Base-by-base conservation (phyloP, 2,797 vertebrate genomes). In the Martes flavigula region DNA sequence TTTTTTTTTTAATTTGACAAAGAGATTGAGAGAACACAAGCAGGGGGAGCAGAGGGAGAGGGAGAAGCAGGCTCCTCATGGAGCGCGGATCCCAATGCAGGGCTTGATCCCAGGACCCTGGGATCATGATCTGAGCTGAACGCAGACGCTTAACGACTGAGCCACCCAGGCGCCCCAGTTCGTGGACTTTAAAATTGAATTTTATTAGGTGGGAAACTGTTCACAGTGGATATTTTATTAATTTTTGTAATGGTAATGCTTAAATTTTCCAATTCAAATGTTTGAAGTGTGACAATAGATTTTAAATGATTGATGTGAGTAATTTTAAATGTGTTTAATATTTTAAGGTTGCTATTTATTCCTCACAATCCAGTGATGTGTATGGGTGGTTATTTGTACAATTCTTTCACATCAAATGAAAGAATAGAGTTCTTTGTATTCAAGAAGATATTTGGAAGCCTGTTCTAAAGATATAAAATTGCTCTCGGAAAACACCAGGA, bases 401-500 rank as follows among this genome's bases (percentile, higher is more conserved):
- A 87, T 95, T 98, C 79, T 48, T 21, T 62, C 23, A 30, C 27
- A 60, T 0, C 54, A 62, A 75, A 66, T n/a, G 51, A 51, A 97
- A 98, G 72, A 89, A 96, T 82, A 94, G 87, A 92, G 75, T 43
- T 51, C 87, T 98, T 97, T 98, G 92, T 97, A 91, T 97, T 98
- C 87, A 11, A 95, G 96, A 96, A 97, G 64, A 21, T 94, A 90
- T 98, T 96, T 96, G 95, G 94, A 95, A 84, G 86, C 21, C 35
- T 90, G 27, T 5, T 95, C 81, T 58, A 32, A 93, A 97, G 97
- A 97, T 87, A 90, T 88, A 95, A 97, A 98, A 97, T 92, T 97
- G 18, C 68, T 60, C n/a, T 58, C 51, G 2, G 94, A 97, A 97
- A 98, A 96, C 54, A 98, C 38, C 70, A 35, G 87, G 90, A 84